A percentile compares a stretch with the other conserved stretches of the same genome.
Evolutionary conservation across 2,113 vertebrate genomes (phyloP).

Genomic region (Cyrtonyx montezumae): DNA sequence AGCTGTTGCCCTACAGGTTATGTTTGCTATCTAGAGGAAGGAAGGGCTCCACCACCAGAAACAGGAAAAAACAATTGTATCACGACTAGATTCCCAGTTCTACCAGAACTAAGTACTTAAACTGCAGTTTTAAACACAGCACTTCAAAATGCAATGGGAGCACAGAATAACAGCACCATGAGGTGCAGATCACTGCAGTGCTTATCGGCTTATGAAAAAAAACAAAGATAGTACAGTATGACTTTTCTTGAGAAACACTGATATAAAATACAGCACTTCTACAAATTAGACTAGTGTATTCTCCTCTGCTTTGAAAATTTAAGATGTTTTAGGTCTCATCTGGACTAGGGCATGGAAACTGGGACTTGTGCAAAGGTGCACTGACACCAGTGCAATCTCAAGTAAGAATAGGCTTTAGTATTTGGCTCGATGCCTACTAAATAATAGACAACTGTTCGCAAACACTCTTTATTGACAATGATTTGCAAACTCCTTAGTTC

Average conservation of each 20-base stretch:
- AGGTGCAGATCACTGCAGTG: background rate
- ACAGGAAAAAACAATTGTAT: background rate
- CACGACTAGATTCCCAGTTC: background rate
- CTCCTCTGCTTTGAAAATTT: background rate
- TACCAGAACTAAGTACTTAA: background rate
- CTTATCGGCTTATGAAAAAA: background rate
- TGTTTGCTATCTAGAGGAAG: background rate
- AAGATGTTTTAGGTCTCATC: background rate
- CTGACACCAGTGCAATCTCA: background rate
- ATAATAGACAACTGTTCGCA: background rate
- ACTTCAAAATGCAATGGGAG: background rate
- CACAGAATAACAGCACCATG: background rate
- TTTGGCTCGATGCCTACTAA: background rate
- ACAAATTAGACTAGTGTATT: background rate
- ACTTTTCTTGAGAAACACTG: background rate
- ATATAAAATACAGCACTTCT: background rate
- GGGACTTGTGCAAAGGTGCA: background rate
- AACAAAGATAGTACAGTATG: background rate
- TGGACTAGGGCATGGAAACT: background rate
- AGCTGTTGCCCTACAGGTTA: background rate
- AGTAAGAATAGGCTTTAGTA: background rate
- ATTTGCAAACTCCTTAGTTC: background rate
- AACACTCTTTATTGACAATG: constrained; percentile 35
- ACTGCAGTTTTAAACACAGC: accelerated
- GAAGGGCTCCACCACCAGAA: background rate